phyloP scores from a whole-genome alignment of 1,140 invertebrate species.

The Cherax quadricarinatus region DNA sequence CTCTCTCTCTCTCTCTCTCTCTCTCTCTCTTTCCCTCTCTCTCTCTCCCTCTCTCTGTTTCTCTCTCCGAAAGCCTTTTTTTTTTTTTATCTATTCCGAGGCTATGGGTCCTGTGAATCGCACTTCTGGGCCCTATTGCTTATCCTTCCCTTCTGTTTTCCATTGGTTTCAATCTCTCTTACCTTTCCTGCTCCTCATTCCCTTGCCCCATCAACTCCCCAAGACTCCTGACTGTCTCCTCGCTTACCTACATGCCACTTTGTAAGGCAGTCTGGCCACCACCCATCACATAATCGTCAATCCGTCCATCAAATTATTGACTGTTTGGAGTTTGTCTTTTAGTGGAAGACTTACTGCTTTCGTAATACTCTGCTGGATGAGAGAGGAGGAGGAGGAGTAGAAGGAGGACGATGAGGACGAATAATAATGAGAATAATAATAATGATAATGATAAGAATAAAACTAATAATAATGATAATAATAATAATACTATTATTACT shows the following conservation, averaged over 20 bases:
- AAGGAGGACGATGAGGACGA: too few species aligned
- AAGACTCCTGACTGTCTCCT: background rate
- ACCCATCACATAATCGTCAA: background rate
- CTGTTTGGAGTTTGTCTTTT: background rate
- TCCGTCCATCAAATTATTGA: conserved; percentile 2
- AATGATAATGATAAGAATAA: too few species aligned
- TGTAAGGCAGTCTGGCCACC: background rate
- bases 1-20: background rate
- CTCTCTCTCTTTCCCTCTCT: background rate
- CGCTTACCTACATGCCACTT: background rate
- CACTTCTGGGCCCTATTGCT: too few species aligned
- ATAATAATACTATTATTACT: too few species aligned
- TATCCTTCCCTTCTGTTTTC: too few species aligned
- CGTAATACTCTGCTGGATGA: background rate
- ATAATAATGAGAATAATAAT: too few species aligned
- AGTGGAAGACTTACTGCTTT: conserved; percentile 4
- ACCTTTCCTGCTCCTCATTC: background rate
- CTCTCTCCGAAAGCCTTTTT: too few species aligned
- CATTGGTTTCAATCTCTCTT: background rate
- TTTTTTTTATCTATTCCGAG: too few species aligned
- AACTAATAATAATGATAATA: too few species aligned
- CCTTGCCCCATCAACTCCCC: background rate
- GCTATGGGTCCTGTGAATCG: too few species aligned
- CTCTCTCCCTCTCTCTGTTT: background rate
- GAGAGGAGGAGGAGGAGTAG: conserved; percentile 1